phyloP scores from a whole-genome alignment of 2,888 invertebrate genomes.

The Diadegma fenestrale region DNA sequence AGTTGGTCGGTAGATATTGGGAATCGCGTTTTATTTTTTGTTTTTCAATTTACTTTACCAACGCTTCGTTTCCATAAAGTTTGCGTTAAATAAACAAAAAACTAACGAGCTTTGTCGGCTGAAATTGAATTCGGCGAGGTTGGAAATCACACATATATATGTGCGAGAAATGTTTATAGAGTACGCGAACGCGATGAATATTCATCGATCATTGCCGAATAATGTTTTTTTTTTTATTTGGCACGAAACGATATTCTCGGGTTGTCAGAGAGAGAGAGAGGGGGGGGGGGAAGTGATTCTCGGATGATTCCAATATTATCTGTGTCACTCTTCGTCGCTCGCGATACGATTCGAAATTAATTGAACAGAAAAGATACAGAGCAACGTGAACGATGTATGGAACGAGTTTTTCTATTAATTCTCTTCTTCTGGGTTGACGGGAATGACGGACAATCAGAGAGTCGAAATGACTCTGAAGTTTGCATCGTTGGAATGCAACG shows the following conservation, averaged over 20 bases:
- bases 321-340: neutral
- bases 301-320: neutral
- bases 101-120: slow-evolving; percentile 14
- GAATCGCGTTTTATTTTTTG: neutral
- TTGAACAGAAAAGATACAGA: neutral
- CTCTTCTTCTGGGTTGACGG: neutral
- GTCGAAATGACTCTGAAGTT: too few species aligned
- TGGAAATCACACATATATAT: neutral
- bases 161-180: neutral
- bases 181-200: slow-evolving; percentile 18
- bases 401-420: neutral
- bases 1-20: neutral
- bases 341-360: neutral
- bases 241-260: neutral
- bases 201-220: slow-evolving; percentile 26
- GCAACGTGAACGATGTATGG: neutral
- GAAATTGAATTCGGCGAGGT: slow-evolving; percentile 34
- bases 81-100: slow-evolving; percentile 38
- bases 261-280: neutral
- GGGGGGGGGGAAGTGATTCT: too few species aligned
- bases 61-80: neutral
- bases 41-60: neutral
- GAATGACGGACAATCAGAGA: too few species aligned
- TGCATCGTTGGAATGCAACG: too few species aligned
- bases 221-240: neutral